Conservation (phyloP, 2,888 invertebrate genomes). For the Aradus depressus region DNA sequence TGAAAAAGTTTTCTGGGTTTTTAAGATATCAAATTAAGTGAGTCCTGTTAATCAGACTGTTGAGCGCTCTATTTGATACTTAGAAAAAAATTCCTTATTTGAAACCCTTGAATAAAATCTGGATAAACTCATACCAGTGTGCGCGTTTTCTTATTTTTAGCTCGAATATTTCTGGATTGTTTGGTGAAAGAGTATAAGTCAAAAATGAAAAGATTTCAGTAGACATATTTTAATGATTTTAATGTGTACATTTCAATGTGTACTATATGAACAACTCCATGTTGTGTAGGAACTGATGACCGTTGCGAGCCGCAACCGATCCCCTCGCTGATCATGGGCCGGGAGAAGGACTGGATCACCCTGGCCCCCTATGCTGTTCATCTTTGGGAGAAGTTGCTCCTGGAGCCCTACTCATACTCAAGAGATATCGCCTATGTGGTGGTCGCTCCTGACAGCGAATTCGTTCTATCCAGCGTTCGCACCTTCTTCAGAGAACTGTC, state of each 20-base stretch:
- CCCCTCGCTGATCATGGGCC: conserved; percentile 84
- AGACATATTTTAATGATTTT: too few relatives aligned
- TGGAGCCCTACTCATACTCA: conserved; percentile 92
- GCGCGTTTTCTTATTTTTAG: too few relatives aligned
- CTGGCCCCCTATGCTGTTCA: conserved; percentile 87
- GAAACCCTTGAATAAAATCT: too few relatives aligned
- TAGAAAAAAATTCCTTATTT: too few relatives aligned
- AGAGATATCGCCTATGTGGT: conserved; percentile 92
- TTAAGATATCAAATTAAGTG: too few relatives aligned
- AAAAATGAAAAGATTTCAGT: too few relatives aligned
- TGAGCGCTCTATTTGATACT: too few relatives aligned
- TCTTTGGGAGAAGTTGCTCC: conserved; percentile 92
- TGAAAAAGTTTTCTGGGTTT: too few relatives aligned
- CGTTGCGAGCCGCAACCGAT: conserved; percentile 96
- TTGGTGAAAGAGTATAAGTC: too few relatives aligned
- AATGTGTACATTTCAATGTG: conserved; percentile 5
- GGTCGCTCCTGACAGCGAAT: conserved; percentile 84
- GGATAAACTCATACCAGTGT: too few relatives aligned
- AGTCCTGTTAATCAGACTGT: too few relatives aligned
- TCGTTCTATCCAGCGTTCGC: conserved; percentile 62
- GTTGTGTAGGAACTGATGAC: conserved; percentile 61
- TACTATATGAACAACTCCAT: neutral
- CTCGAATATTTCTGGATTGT: too few relatives aligned
- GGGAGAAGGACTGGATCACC: conserved; percentile 90
- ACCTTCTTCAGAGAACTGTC: conserved; percentile 88